Percentiles rank a stretch among this genome's conserved stretches.
These are phyloP conservation scores for Enteromius argenteus DNA, from an alignment of 2,797 vertebrate genomes.

Conservation along the genomic window DNA sequence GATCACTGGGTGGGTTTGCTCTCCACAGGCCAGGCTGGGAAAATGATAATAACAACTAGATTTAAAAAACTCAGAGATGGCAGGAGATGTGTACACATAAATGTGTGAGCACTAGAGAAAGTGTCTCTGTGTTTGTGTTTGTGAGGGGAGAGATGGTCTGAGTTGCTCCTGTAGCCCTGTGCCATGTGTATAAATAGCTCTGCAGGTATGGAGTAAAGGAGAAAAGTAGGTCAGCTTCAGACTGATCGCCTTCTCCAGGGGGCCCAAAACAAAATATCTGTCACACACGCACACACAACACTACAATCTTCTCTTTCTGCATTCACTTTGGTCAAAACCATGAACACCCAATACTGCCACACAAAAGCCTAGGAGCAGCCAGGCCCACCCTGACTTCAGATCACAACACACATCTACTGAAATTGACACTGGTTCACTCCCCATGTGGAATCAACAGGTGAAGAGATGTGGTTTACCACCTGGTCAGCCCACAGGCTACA, in stretches of 20 bases:
- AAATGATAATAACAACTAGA: conserved; percentile 42
- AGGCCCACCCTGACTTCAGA: conserved; percentile 30
- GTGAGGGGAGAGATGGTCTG: conserved; percentile 42
- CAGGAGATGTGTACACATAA: not conserved
- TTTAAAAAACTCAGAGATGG: not conserved
- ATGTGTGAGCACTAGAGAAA: conserved; percentile 21
- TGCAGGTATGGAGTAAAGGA: conserved; percentile 69
- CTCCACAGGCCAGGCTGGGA: conserved; percentile 47
- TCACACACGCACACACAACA: conserved; percentile 51
- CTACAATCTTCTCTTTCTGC: conserved; percentile 50
- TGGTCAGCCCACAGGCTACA: not conserved
- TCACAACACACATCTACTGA: conserved; percentile 31
- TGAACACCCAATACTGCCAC: conserved; percentile 52
- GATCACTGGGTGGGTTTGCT: conserved; percentile 45
- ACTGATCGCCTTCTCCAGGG: conserved; percentile 65
- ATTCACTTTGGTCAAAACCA: conserved; percentile 46
- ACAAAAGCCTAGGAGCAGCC: conserved; percentile 53
- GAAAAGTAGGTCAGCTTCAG: conserved; percentile 71
- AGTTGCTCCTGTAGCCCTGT: conserved; percentile 62
- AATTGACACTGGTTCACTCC: conserved; percentile 31
- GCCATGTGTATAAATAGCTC: conserved; percentile 70
- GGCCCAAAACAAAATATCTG: conserved; percentile 69
- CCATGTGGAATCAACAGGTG: conserved; percentile 44
- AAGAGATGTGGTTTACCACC: conserved; percentile 34
- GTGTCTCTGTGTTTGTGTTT: conserved; percentile 22